Evolutionary conservation across 2,888 invertebrate species (phyloP).

Genomic region (Oxytorus armatus): DNA sequence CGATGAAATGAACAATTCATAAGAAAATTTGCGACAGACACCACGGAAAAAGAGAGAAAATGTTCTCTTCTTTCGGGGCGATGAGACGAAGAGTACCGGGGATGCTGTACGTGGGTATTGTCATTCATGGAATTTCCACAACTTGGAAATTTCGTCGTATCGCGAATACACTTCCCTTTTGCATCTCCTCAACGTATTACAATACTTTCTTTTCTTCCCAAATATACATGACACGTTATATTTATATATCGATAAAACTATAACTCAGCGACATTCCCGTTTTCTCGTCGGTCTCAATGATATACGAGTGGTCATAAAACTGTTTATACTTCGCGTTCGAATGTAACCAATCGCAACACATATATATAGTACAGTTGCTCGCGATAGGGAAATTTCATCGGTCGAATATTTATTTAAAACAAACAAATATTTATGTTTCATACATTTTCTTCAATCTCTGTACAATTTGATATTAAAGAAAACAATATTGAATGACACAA

Average conservation of each 20-base stretch:
- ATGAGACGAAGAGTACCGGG: not conserved
- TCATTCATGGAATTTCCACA: constrained; percentile 61
- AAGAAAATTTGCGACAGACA: constrained; percentile 28
- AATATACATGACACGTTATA: not conserved
- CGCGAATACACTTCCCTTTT: constrained; percentile 44
- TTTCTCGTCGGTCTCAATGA: constrained; percentile 45
- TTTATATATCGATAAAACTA: constrained; percentile 3
- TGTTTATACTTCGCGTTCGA: constrained; percentile 39
- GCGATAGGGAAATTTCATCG: not conserved
- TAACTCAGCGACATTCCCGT: constrained; percentile 41
- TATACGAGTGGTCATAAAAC: constrained; percentile 59
- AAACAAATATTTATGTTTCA: not conserved
- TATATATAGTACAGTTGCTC: constrained; percentile 3
- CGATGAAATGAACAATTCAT: constrained; percentile 41
- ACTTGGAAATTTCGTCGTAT: constrained; percentile 41
- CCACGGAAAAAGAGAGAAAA: not conserved
- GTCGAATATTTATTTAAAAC: too few relatives aligned
- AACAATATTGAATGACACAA: too few relatives aligned
- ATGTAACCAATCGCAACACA: constrained; percentile 40
- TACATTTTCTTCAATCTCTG: not conserved
- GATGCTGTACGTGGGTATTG: constrained; percentile 34
- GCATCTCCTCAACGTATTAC: constrained; percentile 50
- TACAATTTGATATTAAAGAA: too few relatives aligned
- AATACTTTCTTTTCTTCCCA: constrained; percentile 22
- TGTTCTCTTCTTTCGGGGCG: not conserved